Percentiles rank a stretch among this genome's conserved stretches.
Evolutionary conservation across 2,888 invertebrate genomes (phyloP).

Genomic region (Pelosia muscerda): DNA sequence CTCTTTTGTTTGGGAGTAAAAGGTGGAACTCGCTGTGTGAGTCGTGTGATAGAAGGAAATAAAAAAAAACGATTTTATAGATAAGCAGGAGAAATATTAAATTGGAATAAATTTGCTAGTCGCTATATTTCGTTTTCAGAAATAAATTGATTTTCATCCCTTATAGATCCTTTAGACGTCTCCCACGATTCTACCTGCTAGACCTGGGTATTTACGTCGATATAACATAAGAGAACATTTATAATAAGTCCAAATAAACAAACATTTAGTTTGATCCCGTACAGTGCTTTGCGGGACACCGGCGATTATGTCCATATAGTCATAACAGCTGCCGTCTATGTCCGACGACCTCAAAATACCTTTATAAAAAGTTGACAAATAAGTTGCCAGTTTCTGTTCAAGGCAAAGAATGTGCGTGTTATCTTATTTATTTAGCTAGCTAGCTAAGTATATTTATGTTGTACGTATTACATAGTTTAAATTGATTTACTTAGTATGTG

Average conservation of each 20-base stretch:
- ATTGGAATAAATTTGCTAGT: too few relatives aligned
- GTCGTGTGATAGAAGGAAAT: not conserved
- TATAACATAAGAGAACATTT: not conserved
- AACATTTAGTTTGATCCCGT: not conserved
- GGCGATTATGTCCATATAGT: not conserved
- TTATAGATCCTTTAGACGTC: not conserved
- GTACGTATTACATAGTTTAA: not conserved
- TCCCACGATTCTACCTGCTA: not conserved
- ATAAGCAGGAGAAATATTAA: not conserved
- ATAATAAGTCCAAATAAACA: too few relatives aligned
- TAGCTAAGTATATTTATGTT: not conserved
- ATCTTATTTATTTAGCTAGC: too few relatives aligned
- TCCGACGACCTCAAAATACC: not conserved
- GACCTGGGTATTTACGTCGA: too few relatives aligned
- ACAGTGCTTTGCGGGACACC: not conserved
- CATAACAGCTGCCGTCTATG: not conserved
- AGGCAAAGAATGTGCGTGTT: not conserved
- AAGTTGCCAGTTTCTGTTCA: not conserved
- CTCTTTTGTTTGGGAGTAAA: not conserved
- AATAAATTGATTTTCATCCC: not conserved
- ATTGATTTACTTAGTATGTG: not conserved
- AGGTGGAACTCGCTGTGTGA: too few relatives aligned
- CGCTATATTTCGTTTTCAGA: not conserved
- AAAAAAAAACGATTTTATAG: not conserved
- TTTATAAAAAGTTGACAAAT: not conserved